Conservation (phyloP, 2,888 invertebrate species). For the Sphaerophoria rueppellii region DNA sequence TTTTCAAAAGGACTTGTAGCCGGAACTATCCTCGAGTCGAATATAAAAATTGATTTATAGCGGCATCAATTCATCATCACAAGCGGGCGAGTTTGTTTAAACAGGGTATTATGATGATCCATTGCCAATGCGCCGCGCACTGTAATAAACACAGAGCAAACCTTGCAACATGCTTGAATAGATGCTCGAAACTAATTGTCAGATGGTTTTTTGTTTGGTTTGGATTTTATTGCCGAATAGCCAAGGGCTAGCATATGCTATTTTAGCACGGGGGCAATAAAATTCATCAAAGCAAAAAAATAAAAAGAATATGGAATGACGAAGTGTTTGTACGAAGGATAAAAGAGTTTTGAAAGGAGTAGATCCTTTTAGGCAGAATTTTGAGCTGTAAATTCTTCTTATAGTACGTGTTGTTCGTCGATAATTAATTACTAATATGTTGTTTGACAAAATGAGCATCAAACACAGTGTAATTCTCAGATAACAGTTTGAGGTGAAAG, state of each 20-base stretch:
- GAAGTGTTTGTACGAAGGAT: no score
- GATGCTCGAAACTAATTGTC: slow-evolving; percentile 58
- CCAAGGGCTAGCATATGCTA: slow-evolving; percentile 57
- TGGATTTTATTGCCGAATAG: slow-evolving; percentile 34
- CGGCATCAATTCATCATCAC: slow-evolving; percentile 33
- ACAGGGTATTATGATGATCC: slow-evolving; percentile 26
- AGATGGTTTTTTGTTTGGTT: slow-evolving; percentile 55
- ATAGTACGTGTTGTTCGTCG: no score
- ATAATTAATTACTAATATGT: no score
- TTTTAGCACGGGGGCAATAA: slow-evolving; percentile 22
- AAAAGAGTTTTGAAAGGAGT: no score
- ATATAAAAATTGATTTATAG: slow-evolving; percentile 72
- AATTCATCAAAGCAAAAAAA: no score
- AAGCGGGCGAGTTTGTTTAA: slow-evolving; percentile 53
- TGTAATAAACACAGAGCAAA: slow-evolving; percentile 66
- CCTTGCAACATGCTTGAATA: neutral
- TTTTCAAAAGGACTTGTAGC: slow-evolving; percentile 2
- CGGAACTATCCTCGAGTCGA: slow-evolving; percentile 57
- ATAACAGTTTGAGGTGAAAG: no score
- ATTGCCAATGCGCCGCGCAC: slow-evolving; percentile 42
- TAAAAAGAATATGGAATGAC: no score
- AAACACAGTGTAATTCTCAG: no score
- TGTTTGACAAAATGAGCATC: no score
- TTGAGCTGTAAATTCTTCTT: no score
- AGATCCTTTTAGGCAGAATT: no score